phyloP scores from a whole-genome alignment of 1,140 invertebrate species.

The Zaprionus davidi region DNA sequence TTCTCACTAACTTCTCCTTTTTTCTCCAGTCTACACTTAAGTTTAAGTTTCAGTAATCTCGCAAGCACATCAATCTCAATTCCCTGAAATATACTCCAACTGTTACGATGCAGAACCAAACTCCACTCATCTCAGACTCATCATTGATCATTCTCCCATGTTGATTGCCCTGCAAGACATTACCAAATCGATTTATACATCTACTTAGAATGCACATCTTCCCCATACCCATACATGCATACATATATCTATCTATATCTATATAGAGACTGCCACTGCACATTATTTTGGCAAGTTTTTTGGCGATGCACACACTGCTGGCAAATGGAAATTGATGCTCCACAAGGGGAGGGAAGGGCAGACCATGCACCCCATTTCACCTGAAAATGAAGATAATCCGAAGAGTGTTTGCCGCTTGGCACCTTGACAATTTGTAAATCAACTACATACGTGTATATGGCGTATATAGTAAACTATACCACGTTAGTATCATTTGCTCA shows the following conservation, averaged over 20 bases:
- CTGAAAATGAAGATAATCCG: conserved; percentile 40
- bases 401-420: conserved; percentile 67
- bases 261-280: conserved; percentile 4
- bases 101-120: background rate
- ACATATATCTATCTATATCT: background rate
- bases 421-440: conserved; percentile 73
- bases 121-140: conserved; percentile 12
- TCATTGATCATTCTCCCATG: conserved; percentile 29
- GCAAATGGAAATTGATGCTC: conserved; percentile 76
- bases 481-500: conserved; percentile 33
- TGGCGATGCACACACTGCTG: conserved; percentile 40
- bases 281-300: conserved; percentile 30
- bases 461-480: background rate
- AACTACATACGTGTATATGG: background rate
- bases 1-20: background rate
- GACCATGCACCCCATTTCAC: conserved; percentile 30
- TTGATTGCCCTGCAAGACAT: conserved; percentile 13
- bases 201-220: conserved; percentile 26
- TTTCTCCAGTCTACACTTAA: background rate
- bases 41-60: background rate
- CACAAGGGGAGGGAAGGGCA: background rate
- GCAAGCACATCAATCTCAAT: conserved; percentile 6
- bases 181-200: conserved; percentile 24
- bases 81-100: background rate
- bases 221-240: no score